Evolutionary conservation across 2,113 vertebrate genomes (phyloP).

Genomic region (Aix galericulata): DNA sequence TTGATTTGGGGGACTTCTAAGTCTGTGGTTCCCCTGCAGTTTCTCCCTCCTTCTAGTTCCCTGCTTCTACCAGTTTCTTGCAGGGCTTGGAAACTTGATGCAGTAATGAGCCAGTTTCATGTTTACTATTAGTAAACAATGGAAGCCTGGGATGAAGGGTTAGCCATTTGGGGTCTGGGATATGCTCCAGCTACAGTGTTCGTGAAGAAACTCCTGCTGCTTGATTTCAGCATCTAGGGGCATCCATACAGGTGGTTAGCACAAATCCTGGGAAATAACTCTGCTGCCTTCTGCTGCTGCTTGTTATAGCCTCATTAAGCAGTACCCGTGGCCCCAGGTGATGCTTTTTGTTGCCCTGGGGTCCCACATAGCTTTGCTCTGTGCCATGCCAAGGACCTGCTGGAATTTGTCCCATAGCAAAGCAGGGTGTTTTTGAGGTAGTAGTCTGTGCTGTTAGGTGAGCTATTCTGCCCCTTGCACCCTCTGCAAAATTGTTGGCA

Average conservation of each 20-base stretch:
- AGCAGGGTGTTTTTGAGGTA: not conserved
- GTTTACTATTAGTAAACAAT: not conserved
- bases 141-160: not conserved
- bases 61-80: not conserved
- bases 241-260: not conserved
- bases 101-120: not conserved
- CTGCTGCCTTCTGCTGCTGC: not conserved
- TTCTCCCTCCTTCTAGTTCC: not conserved
- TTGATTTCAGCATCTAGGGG: not conserved
- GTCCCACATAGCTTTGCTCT: not conserved
- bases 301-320: not conserved
- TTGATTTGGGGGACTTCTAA: not conserved
- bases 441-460: not conserved
- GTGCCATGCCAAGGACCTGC: not conserved
- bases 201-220: not conserved
- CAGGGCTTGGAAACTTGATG: not conserved
- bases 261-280: not conserved
- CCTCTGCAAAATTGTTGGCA: not conserved
- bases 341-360: not conserved
- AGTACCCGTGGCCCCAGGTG: not conserved
- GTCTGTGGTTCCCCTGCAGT: not conserved
- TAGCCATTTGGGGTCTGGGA: not conserved
- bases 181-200: not conserved
- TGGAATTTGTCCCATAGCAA: not conserved
- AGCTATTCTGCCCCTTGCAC: not conserved